Evolutionary conservation across 1,140 invertebrate genomes (phyloP).

Genomic region (Ridgeia piscesae): DNA sequence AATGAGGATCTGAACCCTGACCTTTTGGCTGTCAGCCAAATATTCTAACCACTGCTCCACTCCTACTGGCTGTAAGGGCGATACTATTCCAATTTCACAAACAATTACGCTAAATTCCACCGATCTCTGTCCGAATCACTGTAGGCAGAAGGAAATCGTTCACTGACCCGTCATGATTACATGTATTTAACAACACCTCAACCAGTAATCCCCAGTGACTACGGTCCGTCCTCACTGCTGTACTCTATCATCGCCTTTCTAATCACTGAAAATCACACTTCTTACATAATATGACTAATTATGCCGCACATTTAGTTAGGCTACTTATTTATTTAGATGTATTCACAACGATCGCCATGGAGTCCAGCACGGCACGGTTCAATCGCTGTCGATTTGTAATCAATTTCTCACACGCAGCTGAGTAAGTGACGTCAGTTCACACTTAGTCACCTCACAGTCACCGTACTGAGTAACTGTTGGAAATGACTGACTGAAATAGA

Average conservation of each 20-base stretch:
- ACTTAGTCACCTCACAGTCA: neutral
- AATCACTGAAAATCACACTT: neutral
- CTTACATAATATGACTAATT: neutral
- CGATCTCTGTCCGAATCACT: neutral
- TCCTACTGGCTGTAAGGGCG: neutral
- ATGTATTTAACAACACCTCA: neutral
- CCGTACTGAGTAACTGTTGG: neutral
- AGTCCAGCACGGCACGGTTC: neutral
- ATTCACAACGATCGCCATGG: neutral
- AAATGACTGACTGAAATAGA: neutral
- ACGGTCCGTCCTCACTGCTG: neutral
- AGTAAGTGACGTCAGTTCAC: neutral
- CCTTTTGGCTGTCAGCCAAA: too few relatives aligned
- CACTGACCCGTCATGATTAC: neutral
- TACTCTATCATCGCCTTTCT: neutral
- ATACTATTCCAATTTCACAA: neutral
- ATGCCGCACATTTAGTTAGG: neutral
- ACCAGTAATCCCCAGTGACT: neutral
- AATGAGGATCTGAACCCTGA: too few relatives aligned
- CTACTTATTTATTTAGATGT: slow-evolving; percentile 1
- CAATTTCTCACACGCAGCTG: neutral
- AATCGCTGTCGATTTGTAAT: neutral
- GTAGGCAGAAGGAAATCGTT: neutral
- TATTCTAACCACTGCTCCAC: too few relatives aligned
- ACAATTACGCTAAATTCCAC: neutral